Percentiles rank a stretch among this genome's conserved stretches.
phyloP scores from a whole-genome alignment of 2,888 invertebrate genomes.

The Aethes cnicana region DNA sequence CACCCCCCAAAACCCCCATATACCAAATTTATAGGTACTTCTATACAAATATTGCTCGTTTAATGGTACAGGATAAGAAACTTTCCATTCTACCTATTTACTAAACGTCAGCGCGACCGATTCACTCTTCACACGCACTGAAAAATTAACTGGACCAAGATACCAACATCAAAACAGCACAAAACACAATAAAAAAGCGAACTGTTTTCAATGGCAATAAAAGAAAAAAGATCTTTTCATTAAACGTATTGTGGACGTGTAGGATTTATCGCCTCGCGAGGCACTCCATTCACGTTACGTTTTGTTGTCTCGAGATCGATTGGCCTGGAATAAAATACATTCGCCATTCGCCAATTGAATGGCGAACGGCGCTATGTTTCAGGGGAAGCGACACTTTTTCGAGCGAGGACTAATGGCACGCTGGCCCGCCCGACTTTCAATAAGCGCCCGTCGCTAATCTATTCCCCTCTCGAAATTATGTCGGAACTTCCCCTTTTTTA shows the following conservation, averaged over 20 bases:
- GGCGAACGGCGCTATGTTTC: conserved; percentile 73
- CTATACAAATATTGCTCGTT: no score
- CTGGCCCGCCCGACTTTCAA: conserved; percentile 73
- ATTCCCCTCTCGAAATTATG: conserved; percentile 40
- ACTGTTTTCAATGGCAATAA: conserved; percentile 57
- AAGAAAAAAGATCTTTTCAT: conserved; percentile 73
- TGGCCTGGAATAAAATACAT: conserved; percentile 77
- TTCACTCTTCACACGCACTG: no score
- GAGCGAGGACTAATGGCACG: conserved; percentile 75
- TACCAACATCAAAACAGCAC: conserved; percentile 14
- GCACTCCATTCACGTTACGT: conserved; percentile 73
- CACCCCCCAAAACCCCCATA: no score
- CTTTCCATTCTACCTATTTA: no score
- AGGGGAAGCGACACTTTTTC: conserved; percentile 75
- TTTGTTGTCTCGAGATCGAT: conserved; percentile 78
- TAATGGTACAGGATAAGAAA: no score
- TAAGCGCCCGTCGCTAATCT: conserved; percentile 70
- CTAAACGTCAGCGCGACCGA: no score
- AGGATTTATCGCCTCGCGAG: conserved; percentile 77
- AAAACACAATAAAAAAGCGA: conserved; percentile 12
- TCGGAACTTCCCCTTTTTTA: conserved; percentile 32
- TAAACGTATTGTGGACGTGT: conserved; percentile 72
- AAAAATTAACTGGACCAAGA: neutral
- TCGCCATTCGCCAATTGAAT: conserved; percentile 76
- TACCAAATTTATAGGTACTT: no score